phyloP scores from a whole-genome alignment of 2,888 invertebrate species.

The Phyto melanocephala region DNA sequence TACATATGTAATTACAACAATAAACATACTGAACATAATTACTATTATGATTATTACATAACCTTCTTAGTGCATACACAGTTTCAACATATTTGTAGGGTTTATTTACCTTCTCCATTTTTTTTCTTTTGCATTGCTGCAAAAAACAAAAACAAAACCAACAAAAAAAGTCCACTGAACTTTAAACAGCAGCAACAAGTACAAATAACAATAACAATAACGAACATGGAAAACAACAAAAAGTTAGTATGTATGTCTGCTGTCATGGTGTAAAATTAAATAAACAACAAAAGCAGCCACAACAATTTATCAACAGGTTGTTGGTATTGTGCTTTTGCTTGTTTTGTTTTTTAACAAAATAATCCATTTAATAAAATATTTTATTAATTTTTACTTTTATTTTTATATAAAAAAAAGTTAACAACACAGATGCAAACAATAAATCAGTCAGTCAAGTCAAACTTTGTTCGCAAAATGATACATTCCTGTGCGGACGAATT shows the following conservation, averaged over 20 bases:
- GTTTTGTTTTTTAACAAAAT: slow-evolving; percentile 3
- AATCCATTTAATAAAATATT: slow-evolving; percentile 23
- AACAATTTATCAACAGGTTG: slow-evolving; percentile 52
- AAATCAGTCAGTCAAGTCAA: slow-evolving; percentile 11
- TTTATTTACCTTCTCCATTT: slow-evolving; percentile 47
- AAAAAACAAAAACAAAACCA: slow-evolving; percentile 22
- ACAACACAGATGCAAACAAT: not conserved
- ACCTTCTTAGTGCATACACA: not conserved
- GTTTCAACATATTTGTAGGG: slow-evolving; percentile 18
- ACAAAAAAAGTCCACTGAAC: slow-evolving; percentile 43
- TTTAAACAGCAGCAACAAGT: slow-evolving; percentile 8
- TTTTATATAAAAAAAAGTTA: not conserved
- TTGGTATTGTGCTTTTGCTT: not conserved
- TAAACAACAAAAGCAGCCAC: not conserved
- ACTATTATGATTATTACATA: not conserved
- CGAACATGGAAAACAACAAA: not conserved
- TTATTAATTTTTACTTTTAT: not conserved
- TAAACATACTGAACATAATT: not conserved
- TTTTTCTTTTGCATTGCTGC: slow-evolving; percentile 3
- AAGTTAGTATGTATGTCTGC: slow-evolving; percentile 13
- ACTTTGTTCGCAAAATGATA: slow-evolving; percentile 17
- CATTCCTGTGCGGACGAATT: not conserved
- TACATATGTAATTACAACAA: no score
- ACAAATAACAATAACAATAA: slow-evolving; percentile 8
- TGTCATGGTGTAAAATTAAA: slow-evolving; percentile 28